These are phyloP conservation scores for Microcebus tavaratra DNA, from an alignment of 2,113 vertebrate genomes.

Conservation along the genomic window DNA sequence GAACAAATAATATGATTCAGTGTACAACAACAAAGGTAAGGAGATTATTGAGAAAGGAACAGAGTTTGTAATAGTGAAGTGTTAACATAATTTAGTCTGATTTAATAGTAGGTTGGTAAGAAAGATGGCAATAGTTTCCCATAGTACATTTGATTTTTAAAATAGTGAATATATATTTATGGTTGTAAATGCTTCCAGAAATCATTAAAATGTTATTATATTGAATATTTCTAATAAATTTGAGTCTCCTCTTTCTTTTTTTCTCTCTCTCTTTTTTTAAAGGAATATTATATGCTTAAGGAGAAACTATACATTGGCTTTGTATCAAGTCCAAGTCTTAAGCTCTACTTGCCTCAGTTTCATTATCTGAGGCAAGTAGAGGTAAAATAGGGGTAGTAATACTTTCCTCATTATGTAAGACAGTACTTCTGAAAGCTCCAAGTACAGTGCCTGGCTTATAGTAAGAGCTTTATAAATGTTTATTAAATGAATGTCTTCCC, in stretches of 20 bases:
- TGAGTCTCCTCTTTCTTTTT: not conserved
- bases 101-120: not conserved
- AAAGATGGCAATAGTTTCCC: not conserved
- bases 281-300: slow-evolving; percentile 6
- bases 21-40: not conserved
- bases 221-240: not conserved
- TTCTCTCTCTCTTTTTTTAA: not conserved
- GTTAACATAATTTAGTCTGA: not conserved
- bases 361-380: not conserved
- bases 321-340: not conserved
- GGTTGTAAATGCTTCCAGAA: not conserved
- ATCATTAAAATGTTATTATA: not conserved
- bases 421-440: not conserved
- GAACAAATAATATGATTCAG: not conserved
- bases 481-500: not conserved
- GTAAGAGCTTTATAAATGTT: not conserved
- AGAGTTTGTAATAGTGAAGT: not conserved
- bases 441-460: not conserved
- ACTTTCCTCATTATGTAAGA: not conserved
- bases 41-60: not conserved
- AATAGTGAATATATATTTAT: not conserved
- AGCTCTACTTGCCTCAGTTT: not conserved
- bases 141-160: not conserved
- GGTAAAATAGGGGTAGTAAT: not conserved
- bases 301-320: not conserved